Percentiles rank a stretch among this genome's conserved stretches.
phyloP scores from a whole-genome alignment of 2,113 vertebrate genomes.

The Alethe castanea region DNA sequence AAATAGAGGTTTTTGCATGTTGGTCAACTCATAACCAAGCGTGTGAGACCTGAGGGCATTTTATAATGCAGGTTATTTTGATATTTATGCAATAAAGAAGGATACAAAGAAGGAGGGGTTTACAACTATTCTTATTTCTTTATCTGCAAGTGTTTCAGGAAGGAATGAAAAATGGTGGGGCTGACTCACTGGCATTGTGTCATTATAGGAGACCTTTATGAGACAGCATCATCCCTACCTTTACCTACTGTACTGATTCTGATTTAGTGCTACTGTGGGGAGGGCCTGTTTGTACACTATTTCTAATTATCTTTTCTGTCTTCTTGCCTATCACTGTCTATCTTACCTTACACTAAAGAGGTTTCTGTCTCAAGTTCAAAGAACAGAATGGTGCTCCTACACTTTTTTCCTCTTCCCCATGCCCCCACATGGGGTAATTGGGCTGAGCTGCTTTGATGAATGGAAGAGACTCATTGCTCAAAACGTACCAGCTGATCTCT shows the following conservation, averaged over 20 bases:
- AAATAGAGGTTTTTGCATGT: neutral
- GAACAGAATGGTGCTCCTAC: neutral
- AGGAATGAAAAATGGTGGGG: neutral
- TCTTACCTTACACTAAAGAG: neutral
- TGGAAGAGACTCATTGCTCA: neutral
- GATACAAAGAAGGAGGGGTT: neutral
- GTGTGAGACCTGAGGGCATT: neutral
- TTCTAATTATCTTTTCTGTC: neutral
- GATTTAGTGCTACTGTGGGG: neutral
- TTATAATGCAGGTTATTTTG: neutral
- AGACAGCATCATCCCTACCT: neutral
- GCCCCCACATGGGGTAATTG: accelerated
- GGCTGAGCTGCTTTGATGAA: neutral
- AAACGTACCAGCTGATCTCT: neutral
- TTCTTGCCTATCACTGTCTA: neutral
- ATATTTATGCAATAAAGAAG: neutral
- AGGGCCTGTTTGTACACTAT: neutral
- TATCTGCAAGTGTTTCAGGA: neutral
- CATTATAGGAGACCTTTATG: neutral
- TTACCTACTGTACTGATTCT: neutral
- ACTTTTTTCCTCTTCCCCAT: accelerated
- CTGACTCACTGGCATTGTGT: neutral
- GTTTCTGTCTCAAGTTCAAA: neutral
- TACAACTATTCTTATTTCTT: neutral
- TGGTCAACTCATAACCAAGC: neutral